Conservation (phyloP, 30 jellyfish, hydroid and myxozoan genomes). For the Sanderia malayensis region DNA sequence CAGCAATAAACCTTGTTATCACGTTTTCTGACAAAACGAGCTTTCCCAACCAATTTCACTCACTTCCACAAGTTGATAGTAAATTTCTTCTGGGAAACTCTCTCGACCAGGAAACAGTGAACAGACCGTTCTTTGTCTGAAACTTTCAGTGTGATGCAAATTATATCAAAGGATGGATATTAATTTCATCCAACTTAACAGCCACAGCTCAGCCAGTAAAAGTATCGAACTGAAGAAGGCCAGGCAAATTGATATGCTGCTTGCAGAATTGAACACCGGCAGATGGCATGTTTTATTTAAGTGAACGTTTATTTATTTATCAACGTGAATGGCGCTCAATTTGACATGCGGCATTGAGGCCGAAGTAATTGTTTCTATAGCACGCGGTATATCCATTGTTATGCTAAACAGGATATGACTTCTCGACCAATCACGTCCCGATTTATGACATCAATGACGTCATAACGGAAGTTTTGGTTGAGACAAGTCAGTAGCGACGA, state of each 20-base stretch:
- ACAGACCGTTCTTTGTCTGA: too few relatives aligned
- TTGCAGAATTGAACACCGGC: constrained; percentile 15
- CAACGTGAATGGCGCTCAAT: constrained; percentile 56
- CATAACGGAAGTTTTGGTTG: background rate
- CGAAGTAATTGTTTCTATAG: constrained; percentile 46
- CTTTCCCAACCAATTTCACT: too few relatives aligned
- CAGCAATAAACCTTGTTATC: too few relatives aligned
- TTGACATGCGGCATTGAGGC: constrained; percentile 40
- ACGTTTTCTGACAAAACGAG: too few relatives aligned
- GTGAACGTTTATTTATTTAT: constrained; percentile 13
- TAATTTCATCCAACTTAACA: too few relatives aligned
- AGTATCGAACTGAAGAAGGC: too few relatives aligned
- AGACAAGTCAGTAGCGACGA: too few relatives aligned
- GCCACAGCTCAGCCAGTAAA: too few relatives aligned
- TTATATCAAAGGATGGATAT: too few relatives aligned
- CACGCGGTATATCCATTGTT: constrained; percentile 63
- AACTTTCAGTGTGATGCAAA: too few relatives aligned
- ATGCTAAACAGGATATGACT: constrained; percentile 31
- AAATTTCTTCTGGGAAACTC: background rate
- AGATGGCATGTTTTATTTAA: constrained; percentile 24
- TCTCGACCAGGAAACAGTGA: too few relatives aligned
- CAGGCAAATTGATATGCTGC: background rate
- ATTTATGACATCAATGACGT: background rate
- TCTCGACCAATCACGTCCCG: background rate
- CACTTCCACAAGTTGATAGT: background rate